Evolutionary conservation across 2,113 vertebrate genomes (phyloP).

Genomic region (Geothlypis trichas): DNA sequence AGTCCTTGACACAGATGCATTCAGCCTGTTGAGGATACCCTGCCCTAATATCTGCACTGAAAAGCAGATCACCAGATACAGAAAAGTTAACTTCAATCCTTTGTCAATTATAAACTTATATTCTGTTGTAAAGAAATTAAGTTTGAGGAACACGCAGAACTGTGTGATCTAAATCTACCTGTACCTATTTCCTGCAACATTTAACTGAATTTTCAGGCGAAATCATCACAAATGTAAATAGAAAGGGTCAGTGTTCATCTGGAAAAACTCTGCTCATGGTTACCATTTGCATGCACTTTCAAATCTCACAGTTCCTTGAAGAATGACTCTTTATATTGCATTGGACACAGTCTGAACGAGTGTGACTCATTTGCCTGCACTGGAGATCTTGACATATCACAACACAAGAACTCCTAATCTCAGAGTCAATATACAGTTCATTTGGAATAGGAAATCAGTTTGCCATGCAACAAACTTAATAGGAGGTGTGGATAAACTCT

Average conservation of each 20-base stretch:
- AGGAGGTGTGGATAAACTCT: background rate
- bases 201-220: background rate
- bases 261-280: background rate
- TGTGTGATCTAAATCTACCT: background rate
- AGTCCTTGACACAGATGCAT: background rate
- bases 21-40: background rate
- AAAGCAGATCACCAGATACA: background rate
- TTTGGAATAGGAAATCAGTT: background rate
- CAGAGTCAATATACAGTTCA: background rate
- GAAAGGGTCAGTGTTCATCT: background rate
- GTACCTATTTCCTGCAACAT: background rate
- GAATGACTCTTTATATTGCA: background rate
- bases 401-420: background rate
- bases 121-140: background rate
- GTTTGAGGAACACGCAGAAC: background rate
- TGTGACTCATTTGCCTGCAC: background rate
- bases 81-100: background rate
- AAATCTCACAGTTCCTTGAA: background rate
- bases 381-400: background rate
- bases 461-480: background rate
- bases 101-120: background rate
- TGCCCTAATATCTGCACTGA: background rate
- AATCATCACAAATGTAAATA: background rate
- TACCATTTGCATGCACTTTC: background rate
- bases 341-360: background rate